phyloP scores from a whole-genome alignment of 2,888 invertebrate genomes.

The Invenusta paracnida region DNA sequence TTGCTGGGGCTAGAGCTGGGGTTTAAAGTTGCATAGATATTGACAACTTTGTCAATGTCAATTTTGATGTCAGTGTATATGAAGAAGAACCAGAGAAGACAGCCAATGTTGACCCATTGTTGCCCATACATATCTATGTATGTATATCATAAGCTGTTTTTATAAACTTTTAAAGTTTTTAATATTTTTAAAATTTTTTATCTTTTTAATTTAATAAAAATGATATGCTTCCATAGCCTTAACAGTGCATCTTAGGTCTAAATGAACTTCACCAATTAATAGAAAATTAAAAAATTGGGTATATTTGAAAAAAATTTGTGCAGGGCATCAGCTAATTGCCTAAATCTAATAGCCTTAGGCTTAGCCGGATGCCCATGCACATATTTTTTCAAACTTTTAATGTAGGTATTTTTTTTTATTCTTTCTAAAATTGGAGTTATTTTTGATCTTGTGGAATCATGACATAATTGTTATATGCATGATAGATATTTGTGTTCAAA shows the following conservation, averaged over 20 bases:
- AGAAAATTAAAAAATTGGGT: not conserved
- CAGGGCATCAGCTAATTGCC: not conserved
- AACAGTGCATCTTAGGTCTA: not conserved
- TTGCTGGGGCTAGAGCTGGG: too few relatives aligned
- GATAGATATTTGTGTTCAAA: not conserved
- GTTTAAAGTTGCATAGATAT: too few relatives aligned
- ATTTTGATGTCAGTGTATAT: too few relatives aligned
- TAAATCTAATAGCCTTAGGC: too few relatives aligned
- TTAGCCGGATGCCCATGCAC: too few relatives aligned
- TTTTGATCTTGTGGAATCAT: not conserved
- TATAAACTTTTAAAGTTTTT: not conserved
- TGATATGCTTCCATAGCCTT: not conserved
- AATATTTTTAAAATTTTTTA: not conserved
- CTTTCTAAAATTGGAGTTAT: not conserved
- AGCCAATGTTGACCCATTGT: too few relatives aligned
- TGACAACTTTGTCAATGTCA: too few relatives aligned
- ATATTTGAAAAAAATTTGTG: not conserved
- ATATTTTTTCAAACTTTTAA: too few relatives aligned
- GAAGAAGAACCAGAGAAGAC: too few relatives aligned
- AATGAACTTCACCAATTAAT: not conserved
- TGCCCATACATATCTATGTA: too few relatives aligned
- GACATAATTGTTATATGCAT: not conserved
- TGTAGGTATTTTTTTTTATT: too few relatives aligned
- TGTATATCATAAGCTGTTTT: not conserved
- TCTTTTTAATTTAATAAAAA: not conserved